Conservation (phyloP, 1,140 invertebrate species). For the Branchinecta lindahli region DNA sequence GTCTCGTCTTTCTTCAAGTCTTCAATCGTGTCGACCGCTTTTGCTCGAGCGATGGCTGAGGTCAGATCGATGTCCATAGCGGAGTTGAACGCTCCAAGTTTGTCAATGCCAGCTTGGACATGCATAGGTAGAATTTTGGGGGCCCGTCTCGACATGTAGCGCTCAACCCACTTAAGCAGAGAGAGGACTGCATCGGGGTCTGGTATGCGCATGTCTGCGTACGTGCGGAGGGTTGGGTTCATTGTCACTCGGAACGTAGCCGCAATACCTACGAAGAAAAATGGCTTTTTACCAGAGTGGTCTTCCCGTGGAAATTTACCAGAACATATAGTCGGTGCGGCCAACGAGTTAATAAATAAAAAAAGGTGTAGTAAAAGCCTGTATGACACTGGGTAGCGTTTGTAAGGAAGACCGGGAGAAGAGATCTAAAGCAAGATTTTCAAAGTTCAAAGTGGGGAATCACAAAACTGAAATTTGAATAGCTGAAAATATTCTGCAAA, state of each 20-base stretch:
- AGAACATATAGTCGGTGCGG: constrained; percentile 6
- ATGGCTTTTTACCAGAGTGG: too few species aligned
- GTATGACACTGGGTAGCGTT: constrained; percentile 9
- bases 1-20: neutral
- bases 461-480: too few species aligned
- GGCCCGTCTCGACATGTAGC: constrained; percentile 47
- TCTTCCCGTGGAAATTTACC: constrained; percentile 38
- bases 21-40: neutral
- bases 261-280: constrained; percentile 62
- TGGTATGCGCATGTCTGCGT: constrained; percentile 63
- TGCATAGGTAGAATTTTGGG: constrained; percentile 6
- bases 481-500: too few species aligned
- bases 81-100: neutral
- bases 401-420: too few species aligned
- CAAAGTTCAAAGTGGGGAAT: too few species aligned
- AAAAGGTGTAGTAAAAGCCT: neutral
- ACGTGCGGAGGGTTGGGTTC: constrained; percentile 65
- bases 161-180: constrained; percentile 74
- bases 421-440: too few species aligned
- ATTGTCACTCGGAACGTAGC: constrained; percentile 73
- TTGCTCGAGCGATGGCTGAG: neutral
- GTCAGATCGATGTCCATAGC: neutral
- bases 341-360: neutral
- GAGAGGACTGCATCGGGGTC: constrained; percentile 73
- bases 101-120: neutral